These are phyloP conservation scores for Cydia splendana DNA, from an alignment of 1,140 invertebrate genomes.

Conservation along the genomic window DNA sequence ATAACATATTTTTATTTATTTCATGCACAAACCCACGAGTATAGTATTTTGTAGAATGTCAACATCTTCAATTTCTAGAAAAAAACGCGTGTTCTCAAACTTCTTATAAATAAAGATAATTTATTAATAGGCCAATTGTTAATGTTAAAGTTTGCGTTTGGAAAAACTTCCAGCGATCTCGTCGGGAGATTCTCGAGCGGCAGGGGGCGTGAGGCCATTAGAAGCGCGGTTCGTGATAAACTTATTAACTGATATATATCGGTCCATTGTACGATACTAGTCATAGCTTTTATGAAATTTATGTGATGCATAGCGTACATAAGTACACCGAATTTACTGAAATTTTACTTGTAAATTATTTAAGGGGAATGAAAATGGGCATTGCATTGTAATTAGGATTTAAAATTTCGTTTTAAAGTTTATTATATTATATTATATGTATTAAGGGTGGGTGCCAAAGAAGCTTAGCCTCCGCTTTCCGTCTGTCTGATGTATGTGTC, in stretches of 20 bases:
- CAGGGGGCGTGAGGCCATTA: conserved; percentile 39
- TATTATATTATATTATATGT: too few relatives aligned
- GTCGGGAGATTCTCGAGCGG: conserved; percentile 43
- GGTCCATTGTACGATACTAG: conserved; percentile 3
- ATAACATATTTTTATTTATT: too few relatives aligned
- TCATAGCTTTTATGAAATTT: neutral
- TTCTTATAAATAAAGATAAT: conserved; percentile 15
- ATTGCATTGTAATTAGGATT: too few relatives aligned
- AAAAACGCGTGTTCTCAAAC: neutral
- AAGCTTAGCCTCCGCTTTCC: too few relatives aligned
- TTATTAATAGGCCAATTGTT: conserved; percentile 29
- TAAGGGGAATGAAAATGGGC: too few relatives aligned
- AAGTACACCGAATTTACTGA: too few relatives aligned
- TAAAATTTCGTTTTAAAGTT: too few relatives aligned
- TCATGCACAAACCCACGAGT: too few relatives aligned
- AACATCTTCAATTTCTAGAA: neutral
- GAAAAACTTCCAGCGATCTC: conserved; percentile 36
- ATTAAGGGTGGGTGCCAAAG: too few relatives aligned
- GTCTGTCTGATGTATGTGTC: too few relatives aligned
- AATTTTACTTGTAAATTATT: too few relatives aligned
- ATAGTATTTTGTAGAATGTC: too few relatives aligned
- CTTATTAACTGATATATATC: conserved; percentile 1
- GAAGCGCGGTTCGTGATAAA: conserved; percentile 6
- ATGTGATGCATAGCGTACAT: neutral
- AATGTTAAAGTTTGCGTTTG: conserved; percentile 20